Base-by-base conservation (phyloP, 2,113 vertebrate genomes). In the Serinus canaria region DNA sequence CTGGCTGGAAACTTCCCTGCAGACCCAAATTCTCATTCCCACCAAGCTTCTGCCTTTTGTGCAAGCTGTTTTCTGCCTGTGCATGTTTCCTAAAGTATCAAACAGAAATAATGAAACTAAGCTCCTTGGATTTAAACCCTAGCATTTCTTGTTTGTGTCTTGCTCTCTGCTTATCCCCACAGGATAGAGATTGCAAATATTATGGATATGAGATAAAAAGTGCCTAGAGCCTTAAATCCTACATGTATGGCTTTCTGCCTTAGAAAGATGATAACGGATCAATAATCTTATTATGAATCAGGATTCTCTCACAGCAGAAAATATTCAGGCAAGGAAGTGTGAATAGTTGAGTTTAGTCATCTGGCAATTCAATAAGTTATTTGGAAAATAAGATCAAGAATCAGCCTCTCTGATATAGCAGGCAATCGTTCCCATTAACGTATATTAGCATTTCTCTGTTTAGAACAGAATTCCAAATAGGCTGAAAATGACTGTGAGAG, bases 381-480 rank as follows among this genome's bases (percentile, higher is more conserved):
- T 94, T 96, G 93, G 72, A 75, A 94, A 97, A 85, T 68, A 83
- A 90, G 82, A 83, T 78, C 62, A 94, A 94, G 94, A 87, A 91
- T 75, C 83, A 87, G 33, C 49, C 64, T 94, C 53, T 81, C 37
- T 73, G 85, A 81, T 87, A 85, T 3, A 94, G 74, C 28, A 81
- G 67, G 96, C 87, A 93, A 59, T 90, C 4, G 4, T 92, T 95
- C 78, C 96, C 79, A 91, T 94, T 95, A 96, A 94, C 2, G 81
- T 85, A 92, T 87, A 97, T 97, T 96, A 97, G 44, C 83, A 92
- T 86, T 93, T 97, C 95, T 94, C 87, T 96, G 94, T 97, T 96
- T 93, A 83, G 80, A 88, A 53, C 49, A 84, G 95, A 95, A 94
- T 93, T 95, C 73, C 49, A 91, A 92, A 92, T 55, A 79, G 83